Base-by-base conservation (phyloP, 2,888 invertebrate genomes). In the Lasioglossum oenotherae region DNA sequence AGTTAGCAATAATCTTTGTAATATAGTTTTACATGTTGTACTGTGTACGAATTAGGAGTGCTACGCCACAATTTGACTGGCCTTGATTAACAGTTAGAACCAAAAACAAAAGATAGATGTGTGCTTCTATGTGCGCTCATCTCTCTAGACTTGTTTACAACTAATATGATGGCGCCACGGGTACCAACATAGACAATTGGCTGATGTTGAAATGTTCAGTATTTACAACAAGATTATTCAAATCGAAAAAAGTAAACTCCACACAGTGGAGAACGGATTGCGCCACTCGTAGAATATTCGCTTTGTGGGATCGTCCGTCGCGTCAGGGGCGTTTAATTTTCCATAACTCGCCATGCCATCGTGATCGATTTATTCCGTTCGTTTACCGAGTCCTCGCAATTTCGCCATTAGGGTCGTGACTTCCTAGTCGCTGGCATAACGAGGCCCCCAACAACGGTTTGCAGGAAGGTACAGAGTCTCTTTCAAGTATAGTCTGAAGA, bases 401-500 rank as follows among this genome's bases (percentile, higher is more conserved):
- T 75, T 73, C 31, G 27, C 27, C 73, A 31, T 69, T 69, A 69
- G 41, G 10, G 10, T 69, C 67, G 67, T 64, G 64, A 64, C 64
- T 64, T 64, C 64, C 38, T 35, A 19, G 67, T 35, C 35, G 35
- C 19, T 23, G 38, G 23, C 5, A 19, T 10, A 35, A 38, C 35
- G 67, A 60, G 60, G 27, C 5, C 0, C 14, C 60, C 10, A 35
- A 67, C 19, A 67, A 19, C 67, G 8, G 19, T 4, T 67, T 2
- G 5, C 35, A 12, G 35, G 19, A 67, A 31, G 16, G 8, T 16
- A 31, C 10, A 23, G 8, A 53, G 8, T 10, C 53, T 10, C n/a
- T 53, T 53, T 53, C n/a, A n/a, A 53, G 53, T 53, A 53, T 53
- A 53, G 10, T 31, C 35, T 19, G 2, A 8, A 23, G 35, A 5